Percentiles rank a stretch among this genome's conserved stretches.
These are phyloP conservation scores for Drymodes brunneopygia DNA, from an alignment of 2,113 vertebrate genomes.

Conservation along the genomic window DNA sequence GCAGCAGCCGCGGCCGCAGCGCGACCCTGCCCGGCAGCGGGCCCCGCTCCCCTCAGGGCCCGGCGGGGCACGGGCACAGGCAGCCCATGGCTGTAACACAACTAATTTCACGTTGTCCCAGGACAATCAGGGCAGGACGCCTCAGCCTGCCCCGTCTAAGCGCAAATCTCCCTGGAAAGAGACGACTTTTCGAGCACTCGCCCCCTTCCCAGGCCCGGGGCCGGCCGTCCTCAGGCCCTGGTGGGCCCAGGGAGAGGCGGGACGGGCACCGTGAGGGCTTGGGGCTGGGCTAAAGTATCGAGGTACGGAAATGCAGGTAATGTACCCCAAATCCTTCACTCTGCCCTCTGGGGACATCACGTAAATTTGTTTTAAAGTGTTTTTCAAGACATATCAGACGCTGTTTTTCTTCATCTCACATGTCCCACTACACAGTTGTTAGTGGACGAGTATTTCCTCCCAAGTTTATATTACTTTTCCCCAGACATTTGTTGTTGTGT, in stretches of 20 bases:
- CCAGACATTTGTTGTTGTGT: background rate
- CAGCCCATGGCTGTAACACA: accelerated
- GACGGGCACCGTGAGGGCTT: background rate
- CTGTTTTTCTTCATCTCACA: background rate
- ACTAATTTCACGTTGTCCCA: accelerated
- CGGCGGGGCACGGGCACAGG: background rate
- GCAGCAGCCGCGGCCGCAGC: background rate
- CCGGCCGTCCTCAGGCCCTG: accelerated
- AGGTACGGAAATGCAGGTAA: accelerated
- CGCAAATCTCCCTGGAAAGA: accelerated
- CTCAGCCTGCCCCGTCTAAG: accelerated
- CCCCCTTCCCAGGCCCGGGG: accelerated
- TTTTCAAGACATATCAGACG: accelerated
- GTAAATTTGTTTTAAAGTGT: accelerated
- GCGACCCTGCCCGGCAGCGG: background rate
- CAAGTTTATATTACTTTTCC: background rate
- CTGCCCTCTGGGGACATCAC: background rate
- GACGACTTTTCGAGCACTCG: accelerated
- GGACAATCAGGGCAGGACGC: accelerated
- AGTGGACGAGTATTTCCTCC: accelerated
- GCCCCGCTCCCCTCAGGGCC: background rate
- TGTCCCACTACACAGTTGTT: accelerated
- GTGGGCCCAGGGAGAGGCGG: accelerated
- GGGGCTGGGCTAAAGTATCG: accelerated
- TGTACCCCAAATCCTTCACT: accelerated